Evolutionary conservation across 2,113 vertebrate genomes (phyloP).

Genomic region (Pollachius pollachius): DNA sequence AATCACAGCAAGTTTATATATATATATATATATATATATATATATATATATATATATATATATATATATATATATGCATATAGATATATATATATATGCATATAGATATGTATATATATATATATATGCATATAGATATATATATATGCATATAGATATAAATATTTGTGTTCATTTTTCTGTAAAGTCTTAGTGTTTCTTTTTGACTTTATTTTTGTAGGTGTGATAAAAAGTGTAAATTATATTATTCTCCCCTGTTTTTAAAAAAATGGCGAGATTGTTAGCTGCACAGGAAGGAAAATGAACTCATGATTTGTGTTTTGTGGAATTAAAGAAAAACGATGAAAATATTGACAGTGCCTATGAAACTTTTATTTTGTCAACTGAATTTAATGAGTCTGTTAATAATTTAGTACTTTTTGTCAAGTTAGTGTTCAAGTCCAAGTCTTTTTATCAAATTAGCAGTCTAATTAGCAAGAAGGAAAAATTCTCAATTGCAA

Average conservation of each 20-base stretch:
- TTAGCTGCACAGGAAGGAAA: constrained; percentile 72
- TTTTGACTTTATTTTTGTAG: constrained; percentile 80
- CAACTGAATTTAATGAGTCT: background rate
- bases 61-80: constrained; percentile 13
- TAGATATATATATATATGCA: constrained; percentile 55
- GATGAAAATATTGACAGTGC: constrained; percentile 36
- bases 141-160: too few species aligned
- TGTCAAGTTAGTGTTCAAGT: too few species aligned
- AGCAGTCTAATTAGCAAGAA: too few species aligned
- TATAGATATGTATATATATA: too few species aligned
- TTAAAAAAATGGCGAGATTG: constrained; percentile 62
- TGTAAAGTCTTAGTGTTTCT: constrained; percentile 74
- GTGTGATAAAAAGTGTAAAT: constrained; percentile 75
- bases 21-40: too few species aligned
- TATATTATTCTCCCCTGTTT: constrained; percentile 75
- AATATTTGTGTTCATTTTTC: constrained; percentile 33
- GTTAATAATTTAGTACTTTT: too few species aligned
- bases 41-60: too few species aligned
- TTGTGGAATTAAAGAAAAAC: constrained; percentile 75
- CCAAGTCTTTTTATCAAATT: too few species aligned
- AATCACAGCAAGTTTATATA: constrained; percentile 66
- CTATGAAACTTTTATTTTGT: too few species aligned
- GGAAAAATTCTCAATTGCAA: too few species aligned
- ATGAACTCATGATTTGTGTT: constrained; percentile 65
- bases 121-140: too few species aligned